Conservation (phyloP, 2,888 invertebrate genomes). For the Steinernema scapterisci region DNA sequence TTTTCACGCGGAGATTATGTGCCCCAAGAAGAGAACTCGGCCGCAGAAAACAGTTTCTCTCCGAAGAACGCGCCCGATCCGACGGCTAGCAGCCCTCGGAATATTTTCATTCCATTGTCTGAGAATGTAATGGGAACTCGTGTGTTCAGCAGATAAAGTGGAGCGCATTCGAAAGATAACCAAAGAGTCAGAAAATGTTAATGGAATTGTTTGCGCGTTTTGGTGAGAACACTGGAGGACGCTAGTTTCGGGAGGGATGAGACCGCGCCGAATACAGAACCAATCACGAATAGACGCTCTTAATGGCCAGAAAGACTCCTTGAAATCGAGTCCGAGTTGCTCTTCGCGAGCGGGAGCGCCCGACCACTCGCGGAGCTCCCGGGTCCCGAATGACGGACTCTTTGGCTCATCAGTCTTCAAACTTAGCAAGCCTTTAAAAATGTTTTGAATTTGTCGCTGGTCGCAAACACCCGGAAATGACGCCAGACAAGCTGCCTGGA, state of each 20-base stretch:
- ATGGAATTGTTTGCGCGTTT: constrained; percentile 31
- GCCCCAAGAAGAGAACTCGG: too few relatives aligned
- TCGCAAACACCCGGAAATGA: constrained; percentile 13
- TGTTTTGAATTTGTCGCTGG: constrained; percentile 20
- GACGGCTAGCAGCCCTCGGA: too few relatives aligned
- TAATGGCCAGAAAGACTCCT: neutral
- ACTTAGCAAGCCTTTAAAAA: neutral
- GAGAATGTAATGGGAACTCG: too few relatives aligned
- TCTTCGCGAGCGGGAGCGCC: too few relatives aligned
- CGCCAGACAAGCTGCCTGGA: neutral
- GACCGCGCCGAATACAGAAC: constrained; percentile 6
- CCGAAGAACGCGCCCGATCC: too few relatives aligned
- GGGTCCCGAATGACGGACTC: too few relatives aligned
- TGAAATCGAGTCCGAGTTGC: constrained; percentile 4
- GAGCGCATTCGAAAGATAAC: neutral
- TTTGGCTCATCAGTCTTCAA: neutral
- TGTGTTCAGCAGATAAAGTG: neutral
- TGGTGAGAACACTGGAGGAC: neutral
- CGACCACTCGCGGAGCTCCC: too few relatives aligned
- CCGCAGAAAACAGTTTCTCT: too few relatives aligned
- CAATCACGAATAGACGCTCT: constrained; percentile 12
- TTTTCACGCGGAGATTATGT: too few relatives aligned
- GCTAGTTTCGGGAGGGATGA: neutral
- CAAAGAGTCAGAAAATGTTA: neutral
- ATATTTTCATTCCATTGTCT: too few relatives aligned